Evolutionary conservation across 2,113 vertebrate species (phyloP), one percentile per base, ranked within the genome.

Genomic region (Dromas ardeola): DNA sequence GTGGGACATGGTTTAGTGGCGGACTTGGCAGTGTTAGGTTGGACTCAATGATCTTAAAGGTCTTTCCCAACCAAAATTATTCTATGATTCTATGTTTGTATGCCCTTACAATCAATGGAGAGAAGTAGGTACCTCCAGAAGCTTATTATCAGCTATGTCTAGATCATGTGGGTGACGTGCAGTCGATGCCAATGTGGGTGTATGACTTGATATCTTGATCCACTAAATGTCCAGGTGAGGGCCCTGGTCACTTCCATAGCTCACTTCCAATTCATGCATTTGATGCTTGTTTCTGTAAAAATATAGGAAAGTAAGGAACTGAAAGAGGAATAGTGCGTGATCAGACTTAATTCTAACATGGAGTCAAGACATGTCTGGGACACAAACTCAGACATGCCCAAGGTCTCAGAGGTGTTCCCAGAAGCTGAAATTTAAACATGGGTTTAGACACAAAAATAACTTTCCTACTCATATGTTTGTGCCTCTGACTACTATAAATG

Each of bases 301-400:
- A 77, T 21, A 43, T 2, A 42, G 9, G 12, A 62, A 70, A 81
- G 5, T 59, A 80, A 58, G 11, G 22, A 63, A 72, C 4, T n/a
- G 16, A 62, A 69, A 72, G 21, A 56, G 5, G 13, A 80, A 45
- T 16, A 43, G 3, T 32, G 15, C 10, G 13, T 72, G 4, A 61
- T 36, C 21, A 52, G 34, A 18, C 42, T 56, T 52, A 56, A 62
- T 73, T 74, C 16, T 53, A 53, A 73, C 9, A 21, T 27, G 42
- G 32, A 91, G 10, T 67, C n/a, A 59, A 76, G 17, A 25, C 25
- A 26, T 1, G 0, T n/a, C 27, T 86, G 25, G 45, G 18, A 49
- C 8, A 65, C 3, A 77, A 83, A 69, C 32, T 69, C 26, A 53
- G 27, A 26, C 0, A 40, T 0, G 4, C 1, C 2, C 10, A 79